Percentiles rank a stretch among this genome's conserved stretches.
These are phyloP conservation scores for Chloroceryle aenea DNA, from an alignment of 2,113 vertebrate species.

Conservation along the genomic window DNA sequence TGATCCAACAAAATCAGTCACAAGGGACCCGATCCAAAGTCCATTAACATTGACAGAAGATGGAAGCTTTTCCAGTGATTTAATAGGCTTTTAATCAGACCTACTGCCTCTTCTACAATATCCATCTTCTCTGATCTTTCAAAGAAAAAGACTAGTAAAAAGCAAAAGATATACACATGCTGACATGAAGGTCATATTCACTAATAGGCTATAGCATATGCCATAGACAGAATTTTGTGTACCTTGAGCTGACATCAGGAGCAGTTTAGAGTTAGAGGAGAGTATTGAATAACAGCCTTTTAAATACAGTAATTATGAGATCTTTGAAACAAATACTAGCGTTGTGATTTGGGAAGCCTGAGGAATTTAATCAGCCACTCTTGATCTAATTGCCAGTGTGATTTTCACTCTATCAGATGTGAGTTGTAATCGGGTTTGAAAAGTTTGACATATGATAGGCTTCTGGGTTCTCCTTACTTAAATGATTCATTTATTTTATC, in stretches of 20 bases:
- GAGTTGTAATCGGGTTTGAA: constrained; percentile 29
- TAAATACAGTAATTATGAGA: constrained; percentile 37
- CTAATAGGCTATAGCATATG: not conserved
- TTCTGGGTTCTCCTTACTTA: constrained; percentile 22
- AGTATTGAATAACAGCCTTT: constrained; percentile 49
- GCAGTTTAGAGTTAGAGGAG: constrained; percentile 8
- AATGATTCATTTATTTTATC: constrained; percentile 31
- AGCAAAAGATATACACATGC: not conserved
- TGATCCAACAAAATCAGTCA: not conserved
- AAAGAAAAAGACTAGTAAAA: not conserved
- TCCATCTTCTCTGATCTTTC: not conserved
- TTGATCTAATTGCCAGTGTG: constrained; percentile 59
- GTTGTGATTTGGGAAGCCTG: constrained; percentile 40
- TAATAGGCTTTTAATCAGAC: not conserved
- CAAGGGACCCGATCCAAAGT: not conserved
- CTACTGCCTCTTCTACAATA: not conserved
- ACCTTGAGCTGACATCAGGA: not conserved
- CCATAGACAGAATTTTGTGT: not conserved
- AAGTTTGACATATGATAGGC: constrained; percentile 24
- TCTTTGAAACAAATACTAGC: constrained; percentile 55
- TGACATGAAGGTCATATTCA: not conserved
- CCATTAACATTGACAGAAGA: not conserved
- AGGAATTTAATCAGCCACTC: constrained; percentile 64
- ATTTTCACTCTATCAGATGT: constrained; percentile 56
- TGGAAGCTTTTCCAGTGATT: not conserved